Base-by-base conservation (phyloP, 2,797 vertebrate genomes). In the Melanotaenia trifasciata region DNA sequence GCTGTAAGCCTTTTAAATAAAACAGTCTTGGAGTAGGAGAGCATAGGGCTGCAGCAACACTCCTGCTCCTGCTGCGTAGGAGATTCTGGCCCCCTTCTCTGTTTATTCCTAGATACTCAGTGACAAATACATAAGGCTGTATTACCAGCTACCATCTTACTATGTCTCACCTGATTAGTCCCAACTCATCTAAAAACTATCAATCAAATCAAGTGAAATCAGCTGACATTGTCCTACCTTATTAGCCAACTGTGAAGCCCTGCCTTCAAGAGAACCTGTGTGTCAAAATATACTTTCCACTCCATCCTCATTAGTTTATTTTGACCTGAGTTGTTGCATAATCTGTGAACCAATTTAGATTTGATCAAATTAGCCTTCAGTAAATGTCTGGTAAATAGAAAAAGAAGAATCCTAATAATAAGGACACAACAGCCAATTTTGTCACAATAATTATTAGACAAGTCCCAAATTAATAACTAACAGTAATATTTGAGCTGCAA, bases 1-100 rank as follows among this genome's bases (percentile, higher is more conserved):
- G 47, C 51, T 82, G 53, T 28, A 73, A 62, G 74, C 13, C 40
- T 7, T 65, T 78, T 67, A 50, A 16, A 64, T 74, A 71, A 64
- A 69, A 69, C 71, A 59, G 24, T 36, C 12, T 50, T 12, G 45
- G 68, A 62, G 78, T 67, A 77, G n/a, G 58, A 53, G 58, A 35
- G 24, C 22, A n/a, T 65, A 70, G 28, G 6, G 38, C 65, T 71
- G 70, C 7, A 62, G 73, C 36, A 47, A 70, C 75, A 58, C 63
- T 61, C 26, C 2, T 11, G 50, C 22, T 53, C 50, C 50, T 30
- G 26, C 26, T 28, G 53, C 53, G 4, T 53, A 56, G 53, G 53
- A 56, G 53, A 56, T 30, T 28, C 53, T 56, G 54, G 10, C n/a
- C n/a, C 32, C n/a, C 47, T 50, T 60, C 26, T 64, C 16, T n/a